phyloP scores from a whole-genome alignment of 2,113 vertebrate species.

The Phalacrocorax carbo region DNA sequence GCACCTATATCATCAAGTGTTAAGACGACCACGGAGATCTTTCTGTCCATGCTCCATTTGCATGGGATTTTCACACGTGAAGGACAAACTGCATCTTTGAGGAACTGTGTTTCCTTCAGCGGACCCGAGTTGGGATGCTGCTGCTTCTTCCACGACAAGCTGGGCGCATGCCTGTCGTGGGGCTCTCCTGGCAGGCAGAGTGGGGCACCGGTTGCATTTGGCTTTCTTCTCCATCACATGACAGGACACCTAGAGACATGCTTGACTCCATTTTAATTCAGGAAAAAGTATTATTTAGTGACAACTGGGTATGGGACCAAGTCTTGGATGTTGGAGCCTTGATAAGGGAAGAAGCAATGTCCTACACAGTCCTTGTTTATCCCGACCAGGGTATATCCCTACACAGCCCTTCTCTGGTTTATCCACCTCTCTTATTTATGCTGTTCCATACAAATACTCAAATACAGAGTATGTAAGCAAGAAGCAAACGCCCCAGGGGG shows the following conservation, averaged over 20 bases:
- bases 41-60: not conserved
- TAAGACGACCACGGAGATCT: not conserved
- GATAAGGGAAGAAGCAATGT: not conserved
- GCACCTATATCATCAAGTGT: not conserved
- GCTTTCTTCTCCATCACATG: not conserved
- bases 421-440: not conserved
- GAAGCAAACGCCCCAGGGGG: not conserved
- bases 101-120: not conserved
- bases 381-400: not conserved
- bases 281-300: not conserved
- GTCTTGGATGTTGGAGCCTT: not conserved
- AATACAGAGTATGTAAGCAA: not conserved
- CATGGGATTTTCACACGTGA: not conserved
- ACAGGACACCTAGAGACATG: not conserved
- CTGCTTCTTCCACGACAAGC: accelerated
- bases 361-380: not conserved
- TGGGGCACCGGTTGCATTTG: not conserved
- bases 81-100: not conserved
- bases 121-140: not conserved
- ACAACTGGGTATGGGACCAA: not conserved
- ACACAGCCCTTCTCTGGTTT: not conserved
- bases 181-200: not conserved
- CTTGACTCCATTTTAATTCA: not conserved
- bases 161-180: accelerated
- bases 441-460: not conserved